Evolutionary conservation across 2,113 vertebrate genomes (phyloP).

Genomic region (Entomyzon cyanotis): DNA sequence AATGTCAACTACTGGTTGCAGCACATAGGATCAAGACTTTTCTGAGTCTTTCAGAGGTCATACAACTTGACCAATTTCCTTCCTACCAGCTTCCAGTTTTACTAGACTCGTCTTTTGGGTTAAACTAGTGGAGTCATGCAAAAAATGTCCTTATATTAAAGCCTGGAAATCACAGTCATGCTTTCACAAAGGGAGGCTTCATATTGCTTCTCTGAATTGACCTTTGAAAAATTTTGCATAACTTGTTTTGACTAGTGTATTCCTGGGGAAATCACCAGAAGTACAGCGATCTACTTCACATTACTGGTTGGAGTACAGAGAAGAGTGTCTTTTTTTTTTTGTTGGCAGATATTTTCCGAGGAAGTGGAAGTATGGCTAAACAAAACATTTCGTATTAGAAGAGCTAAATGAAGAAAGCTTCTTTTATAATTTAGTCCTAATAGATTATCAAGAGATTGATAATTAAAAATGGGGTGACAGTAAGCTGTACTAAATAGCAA

Average conservation of each 20-base stretch:
- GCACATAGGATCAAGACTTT: not conserved
- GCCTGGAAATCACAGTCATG: not conserved
- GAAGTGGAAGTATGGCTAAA: not conserved
- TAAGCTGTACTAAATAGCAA: not conserved
- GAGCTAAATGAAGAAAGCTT: not conserved
- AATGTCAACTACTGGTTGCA: not conserved
- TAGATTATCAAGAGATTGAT: not conserved
- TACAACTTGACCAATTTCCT: not conserved
- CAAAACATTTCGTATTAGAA: not conserved
- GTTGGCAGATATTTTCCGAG: not conserved
- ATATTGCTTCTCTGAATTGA: not conserved
- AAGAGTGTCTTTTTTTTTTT: not conserved
- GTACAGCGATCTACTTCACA: fast-evolving
- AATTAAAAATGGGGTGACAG: not conserved
- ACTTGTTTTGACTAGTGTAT: not conserved
- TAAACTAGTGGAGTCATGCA: not conserved
- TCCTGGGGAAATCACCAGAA: not conserved
- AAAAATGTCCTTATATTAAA: not conserved
- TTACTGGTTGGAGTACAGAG: not conserved
- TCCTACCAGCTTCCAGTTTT: not conserved
- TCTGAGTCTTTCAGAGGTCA: not conserved
- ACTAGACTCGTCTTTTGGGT: not conserved
- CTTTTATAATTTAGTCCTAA: not conserved
- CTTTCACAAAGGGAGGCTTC: not conserved
- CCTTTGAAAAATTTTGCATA: not conserved